phyloP scores from a whole-genome alignment of 2,888 invertebrate species.

The Marasmarcha lunaedactyla region DNA sequence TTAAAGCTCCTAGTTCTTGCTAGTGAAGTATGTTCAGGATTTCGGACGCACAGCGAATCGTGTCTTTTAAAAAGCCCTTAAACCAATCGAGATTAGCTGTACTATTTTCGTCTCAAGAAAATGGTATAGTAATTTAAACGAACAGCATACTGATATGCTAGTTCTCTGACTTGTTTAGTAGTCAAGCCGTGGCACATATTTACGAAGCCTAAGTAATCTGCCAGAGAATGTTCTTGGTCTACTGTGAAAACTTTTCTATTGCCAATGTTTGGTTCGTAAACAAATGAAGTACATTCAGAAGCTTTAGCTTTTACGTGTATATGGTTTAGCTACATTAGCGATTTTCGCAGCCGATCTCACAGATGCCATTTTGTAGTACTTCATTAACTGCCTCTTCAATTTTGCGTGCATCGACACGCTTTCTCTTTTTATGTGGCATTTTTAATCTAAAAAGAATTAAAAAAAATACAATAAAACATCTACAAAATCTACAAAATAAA shows the following conservation, averaged over 20 bases:
- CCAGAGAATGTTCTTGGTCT: constrained; percentile 13
- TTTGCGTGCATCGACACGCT: constrained; percentile 10
- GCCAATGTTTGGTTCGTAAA: constrained; percentile 12
- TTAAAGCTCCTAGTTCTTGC: constrained; percentile 11
- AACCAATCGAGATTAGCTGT: constrained; percentile 58
- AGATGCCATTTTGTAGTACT: constrained; percentile 6
- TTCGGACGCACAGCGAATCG: constrained; percentile 9
- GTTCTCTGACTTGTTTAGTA: constrained; percentile 14
- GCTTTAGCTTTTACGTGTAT: constrained; percentile 7
- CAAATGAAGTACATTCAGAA: constrained; percentile 11
- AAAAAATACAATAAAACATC: no score
- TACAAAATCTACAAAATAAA: no score
- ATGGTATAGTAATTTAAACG: constrained; percentile 6
- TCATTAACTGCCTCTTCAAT: constrained; percentile 13
- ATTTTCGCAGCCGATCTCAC: constrained; percentile 5
- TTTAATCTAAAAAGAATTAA: no score
- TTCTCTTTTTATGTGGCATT: no score
- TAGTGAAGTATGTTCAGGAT: constrained; percentile 9
- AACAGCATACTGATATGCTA: constrained; percentile 13
- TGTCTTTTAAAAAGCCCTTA: constrained; percentile 28
- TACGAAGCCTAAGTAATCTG: constrained; percentile 6
- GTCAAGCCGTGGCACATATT: constrained; percentile 14
- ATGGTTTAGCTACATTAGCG: constrained; percentile 9
- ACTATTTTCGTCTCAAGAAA: background rate
- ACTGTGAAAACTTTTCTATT: constrained; percentile 11